Percentiles rank a stretch among this genome's conserved stretches.
Conservation (phyloP, 2,797 vertebrate species). For the Apogon talboti region DNA sequence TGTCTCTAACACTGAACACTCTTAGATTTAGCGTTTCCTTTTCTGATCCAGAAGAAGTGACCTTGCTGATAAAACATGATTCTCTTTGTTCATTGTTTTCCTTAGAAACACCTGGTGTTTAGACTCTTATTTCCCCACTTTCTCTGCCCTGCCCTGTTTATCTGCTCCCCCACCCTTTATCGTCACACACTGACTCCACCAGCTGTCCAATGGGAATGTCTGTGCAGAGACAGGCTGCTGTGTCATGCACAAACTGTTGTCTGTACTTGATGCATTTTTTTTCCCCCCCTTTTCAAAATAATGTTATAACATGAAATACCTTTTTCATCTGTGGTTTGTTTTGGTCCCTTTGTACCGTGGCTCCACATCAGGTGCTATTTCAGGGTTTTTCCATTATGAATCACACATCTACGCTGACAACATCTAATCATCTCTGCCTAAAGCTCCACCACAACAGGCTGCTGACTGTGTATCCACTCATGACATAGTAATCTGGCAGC, state of each 20-base stretch:
- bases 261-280: background rate
- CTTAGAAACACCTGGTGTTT: constrained; percentile 18
- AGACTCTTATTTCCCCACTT: background rate
- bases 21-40: no score
- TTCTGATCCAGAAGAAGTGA: background rate
- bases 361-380: constrained; percentile 13
- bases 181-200: constrained; percentile 24
- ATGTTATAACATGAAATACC: background rate
- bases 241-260: constrained; percentile 32
- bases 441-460: constrained; percentile 16
- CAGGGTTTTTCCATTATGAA: constrained; percentile 34
- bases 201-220: constrained; percentile 50
- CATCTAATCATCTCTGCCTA: constrained; percentile 42
- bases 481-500: constrained; percentile 10
- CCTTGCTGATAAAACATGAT: background rate
- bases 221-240: constrained; percentile 28
- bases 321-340: background rate
- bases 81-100: constrained; percentile 19
- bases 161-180: background rate
- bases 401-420: constrained; percentile 25
- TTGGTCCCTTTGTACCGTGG: background rate
- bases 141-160: constrained; percentile 9
- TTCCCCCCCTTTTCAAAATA: constrained; percentile 8
- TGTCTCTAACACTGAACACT: no score
- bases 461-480: constrained; percentile 32